Evolutionary conservation across 2,113 vertebrate genomes (phyloP).

Genomic region (Seriola dumerili): DNA sequence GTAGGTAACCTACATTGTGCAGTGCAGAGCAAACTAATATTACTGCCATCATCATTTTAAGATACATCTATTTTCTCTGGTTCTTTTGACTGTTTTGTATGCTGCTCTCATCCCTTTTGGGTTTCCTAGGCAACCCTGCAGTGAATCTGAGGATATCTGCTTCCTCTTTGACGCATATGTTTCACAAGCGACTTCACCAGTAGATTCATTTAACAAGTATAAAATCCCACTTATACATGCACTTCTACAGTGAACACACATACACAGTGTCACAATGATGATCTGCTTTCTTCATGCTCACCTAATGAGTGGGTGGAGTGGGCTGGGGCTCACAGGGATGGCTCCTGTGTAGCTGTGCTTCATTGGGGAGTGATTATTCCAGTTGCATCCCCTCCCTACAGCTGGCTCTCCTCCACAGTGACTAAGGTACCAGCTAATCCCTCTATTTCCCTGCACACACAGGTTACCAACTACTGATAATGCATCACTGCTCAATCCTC

Average conservation of each 20-base stretch:
- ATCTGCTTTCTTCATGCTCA: slow-evolving; percentile 66
- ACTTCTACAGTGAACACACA: slow-evolving; percentile 11
- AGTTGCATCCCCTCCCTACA: slow-evolving; percentile 62
- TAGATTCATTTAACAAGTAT: slow-evolving; percentile 31
- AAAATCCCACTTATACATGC: slow-evolving; percentile 40
- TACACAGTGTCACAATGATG: slow-evolving; percentile 53
- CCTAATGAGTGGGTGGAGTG: slow-evolving; percentile 79
- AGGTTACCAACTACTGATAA: slow-evolving; percentile 54
- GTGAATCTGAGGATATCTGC: slow-evolving; percentile 56
- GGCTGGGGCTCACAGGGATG: slow-evolving; percentile 55
- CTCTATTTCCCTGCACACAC: slow-evolving; percentile 54
- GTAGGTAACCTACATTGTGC: background rate
- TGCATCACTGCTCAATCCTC: slow-evolving; percentile 44
- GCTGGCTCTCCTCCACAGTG: slow-evolving; percentile 65
- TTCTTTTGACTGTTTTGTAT: slow-evolving; percentile 37
- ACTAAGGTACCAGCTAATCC: slow-evolving; percentile 65
- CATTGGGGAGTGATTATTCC: slow-evolving; percentile 70
- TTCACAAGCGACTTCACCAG: slow-evolving; percentile 31
- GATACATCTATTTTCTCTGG: background rate
- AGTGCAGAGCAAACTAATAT: background rate
- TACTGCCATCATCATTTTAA: background rate
- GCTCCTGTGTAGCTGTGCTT: slow-evolving; percentile 63
- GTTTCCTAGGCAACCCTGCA: slow-evolving; percentile 80
- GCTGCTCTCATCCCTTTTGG: slow-evolving; percentile 47
- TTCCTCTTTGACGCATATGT: slow-evolving; percentile 49